Conservation (phyloP, 2,797 vertebrate species). For the Vireo griseus region DNA sequence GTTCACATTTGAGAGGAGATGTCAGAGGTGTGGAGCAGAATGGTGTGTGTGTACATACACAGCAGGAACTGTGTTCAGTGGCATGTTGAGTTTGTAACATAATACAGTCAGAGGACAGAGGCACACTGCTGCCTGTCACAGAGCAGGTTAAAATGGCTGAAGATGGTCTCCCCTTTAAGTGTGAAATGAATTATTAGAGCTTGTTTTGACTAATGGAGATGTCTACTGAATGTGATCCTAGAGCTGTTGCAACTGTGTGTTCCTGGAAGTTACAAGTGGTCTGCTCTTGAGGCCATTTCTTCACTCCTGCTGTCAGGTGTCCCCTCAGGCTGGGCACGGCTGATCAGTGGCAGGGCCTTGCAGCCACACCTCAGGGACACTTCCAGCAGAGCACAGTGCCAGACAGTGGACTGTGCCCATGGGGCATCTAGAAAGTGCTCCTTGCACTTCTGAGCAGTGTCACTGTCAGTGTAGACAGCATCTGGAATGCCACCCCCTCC, state of each 20-base stretch:
- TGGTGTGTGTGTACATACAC: rapidly evolving
- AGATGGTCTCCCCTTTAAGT: neutral
- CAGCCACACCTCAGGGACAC: neutral
- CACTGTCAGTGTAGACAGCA: neutral
- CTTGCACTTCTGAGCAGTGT: neutral
- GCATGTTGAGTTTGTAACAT: neutral
- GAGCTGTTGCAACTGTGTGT: neutral
- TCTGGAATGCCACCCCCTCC: neutral
- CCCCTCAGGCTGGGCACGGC: neutral
- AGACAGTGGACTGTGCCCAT: rapidly evolving
- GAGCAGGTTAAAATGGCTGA: neutral
- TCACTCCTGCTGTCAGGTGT: neutral
- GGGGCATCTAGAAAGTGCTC: neutral
- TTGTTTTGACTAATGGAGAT: neutral
- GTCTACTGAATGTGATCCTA: neutral
- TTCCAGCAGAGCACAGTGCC: neutral
- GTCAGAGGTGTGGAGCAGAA: neutral
- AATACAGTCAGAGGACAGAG: neutral
- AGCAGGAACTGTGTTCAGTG: neutral
- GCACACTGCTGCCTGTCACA: neutral
- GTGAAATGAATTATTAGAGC: neutral
- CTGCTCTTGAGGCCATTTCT: neutral
- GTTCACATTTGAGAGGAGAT: neutral
- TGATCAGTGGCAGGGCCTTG: neutral
- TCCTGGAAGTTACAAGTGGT: neutral